These are phyloP conservation scores for Chrysotoxum bicinctum DNA, from an alignment of 2,888 invertebrate genomes.

Conservation along the genomic window DNA sequence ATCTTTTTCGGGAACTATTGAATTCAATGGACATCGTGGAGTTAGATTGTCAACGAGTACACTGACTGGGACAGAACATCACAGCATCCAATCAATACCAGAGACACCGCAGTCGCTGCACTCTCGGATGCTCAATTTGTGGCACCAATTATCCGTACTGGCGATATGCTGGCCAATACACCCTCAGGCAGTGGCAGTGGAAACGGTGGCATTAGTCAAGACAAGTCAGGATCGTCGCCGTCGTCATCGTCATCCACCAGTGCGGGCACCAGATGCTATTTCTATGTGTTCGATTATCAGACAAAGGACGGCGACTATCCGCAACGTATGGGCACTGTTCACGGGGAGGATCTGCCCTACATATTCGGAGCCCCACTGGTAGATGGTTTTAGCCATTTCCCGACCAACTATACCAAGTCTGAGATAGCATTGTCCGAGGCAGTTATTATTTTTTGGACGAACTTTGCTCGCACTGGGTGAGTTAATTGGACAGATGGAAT, in stretches of 20 bases:
- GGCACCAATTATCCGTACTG: slow-evolving; percentile 93
- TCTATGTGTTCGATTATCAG: slow-evolving; percentile 96
- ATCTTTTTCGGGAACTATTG: slow-evolving; percentile 29
- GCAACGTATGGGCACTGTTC: slow-evolving; percentile 95
- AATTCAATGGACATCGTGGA: slow-evolving; percentile 44
- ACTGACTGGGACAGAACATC: slow-evolving; percentile 98
- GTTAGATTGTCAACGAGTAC: slow-evolving; percentile 91
- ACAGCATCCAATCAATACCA: slow-evolving; percentile 92
- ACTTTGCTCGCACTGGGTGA: slow-evolving; percentile 95
- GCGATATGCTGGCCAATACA: slow-evolving; percentile 89
- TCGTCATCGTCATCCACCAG: slow-evolving; percentile 76
- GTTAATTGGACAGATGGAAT: slow-evolving; percentile 79
- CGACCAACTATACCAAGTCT: slow-evolving; percentile 92
- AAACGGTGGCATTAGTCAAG: slow-evolving; percentile 80
- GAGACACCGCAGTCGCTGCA: slow-evolving; percentile 94
- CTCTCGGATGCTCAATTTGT: slow-evolving; percentile 97
- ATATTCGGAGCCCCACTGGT: slow-evolving; percentile 95
- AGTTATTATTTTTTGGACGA: slow-evolving; percentile 93
- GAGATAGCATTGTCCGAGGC: slow-evolving; percentile 93
- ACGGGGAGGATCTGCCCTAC: slow-evolving; percentile 95
- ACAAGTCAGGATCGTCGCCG: slow-evolving; percentile 76
- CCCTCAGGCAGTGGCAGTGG: slow-evolving; percentile 81
- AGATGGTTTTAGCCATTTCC: slow-evolving; percentile 90
- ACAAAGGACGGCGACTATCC: slow-evolving; percentile 94
- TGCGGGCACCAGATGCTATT: slow-evolving; percentile 90